These are phyloP conservation scores for Agrotis ipsilon DNA, from an alignment of 2,888 invertebrate genomes.

Conservation along the genomic window DNA sequence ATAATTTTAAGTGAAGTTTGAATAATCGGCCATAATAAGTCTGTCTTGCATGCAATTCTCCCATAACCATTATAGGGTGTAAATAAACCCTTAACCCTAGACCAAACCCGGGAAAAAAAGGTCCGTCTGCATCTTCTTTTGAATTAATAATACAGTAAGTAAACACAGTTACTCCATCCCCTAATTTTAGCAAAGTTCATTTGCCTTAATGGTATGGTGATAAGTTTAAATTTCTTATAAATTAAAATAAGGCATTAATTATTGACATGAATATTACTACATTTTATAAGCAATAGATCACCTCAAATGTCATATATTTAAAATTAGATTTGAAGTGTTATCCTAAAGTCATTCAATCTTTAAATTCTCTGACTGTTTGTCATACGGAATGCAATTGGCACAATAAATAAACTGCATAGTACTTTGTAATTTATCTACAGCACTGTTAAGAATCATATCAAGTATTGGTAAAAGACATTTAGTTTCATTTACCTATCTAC, in stretches of 20 bases:
- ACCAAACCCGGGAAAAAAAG: too few relatives aligned
- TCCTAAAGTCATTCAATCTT: too few relatives aligned
- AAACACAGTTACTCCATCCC: neutral
- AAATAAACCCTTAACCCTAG: too few relatives aligned
- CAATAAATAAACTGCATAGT: too few relatives aligned
- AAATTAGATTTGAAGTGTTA: too few relatives aligned
- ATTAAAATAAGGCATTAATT: neutral
- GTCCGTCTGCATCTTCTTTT: neutral
- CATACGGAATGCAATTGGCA: too few relatives aligned
- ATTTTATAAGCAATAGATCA: neutral
- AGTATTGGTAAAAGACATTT: too few relatives aligned
- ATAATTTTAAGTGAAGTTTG: neutral
- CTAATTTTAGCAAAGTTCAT: neutral
- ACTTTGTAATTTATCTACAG: too few relatives aligned
- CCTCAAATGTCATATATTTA: too few relatives aligned
- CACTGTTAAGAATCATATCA: too few relatives aligned
- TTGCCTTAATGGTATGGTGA: neutral
- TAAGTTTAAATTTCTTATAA: neutral
- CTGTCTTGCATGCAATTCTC: neutral
- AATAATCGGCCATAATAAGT: neutral
- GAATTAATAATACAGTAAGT: constrained; percentile 11
- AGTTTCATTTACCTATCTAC: too few relatives aligned
- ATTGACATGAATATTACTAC: neutral
- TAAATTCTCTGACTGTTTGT: neutral
- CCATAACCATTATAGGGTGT: constrained; percentile 7